Percentiles rank a stretch among this genome's conserved stretches.
These are phyloP conservation scores for Nestor notabilis DNA, from an alignment of 2,113 vertebrate genomes.

Conservation along the genomic window DNA sequence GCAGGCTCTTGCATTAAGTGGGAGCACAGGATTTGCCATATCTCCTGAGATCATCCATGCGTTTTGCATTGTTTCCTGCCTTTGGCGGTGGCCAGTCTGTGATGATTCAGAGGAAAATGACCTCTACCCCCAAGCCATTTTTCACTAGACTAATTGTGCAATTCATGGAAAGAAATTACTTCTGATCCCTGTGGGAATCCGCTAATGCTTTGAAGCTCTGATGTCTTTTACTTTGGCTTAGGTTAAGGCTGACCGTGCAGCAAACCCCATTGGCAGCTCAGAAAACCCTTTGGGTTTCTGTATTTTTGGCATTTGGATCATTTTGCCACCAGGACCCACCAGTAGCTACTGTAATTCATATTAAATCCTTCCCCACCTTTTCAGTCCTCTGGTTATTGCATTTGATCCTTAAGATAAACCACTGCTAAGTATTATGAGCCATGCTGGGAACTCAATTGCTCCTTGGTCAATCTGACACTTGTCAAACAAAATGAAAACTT, in stretches of 20 bases:
- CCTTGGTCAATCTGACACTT: neutral
- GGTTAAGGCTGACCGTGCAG: neutral
- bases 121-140: neutral
- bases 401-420: conserved; percentile 11
- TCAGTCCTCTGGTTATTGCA: neutral
- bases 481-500: neutral
- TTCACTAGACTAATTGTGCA: conserved; percentile 19
- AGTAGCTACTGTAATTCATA: neutral
- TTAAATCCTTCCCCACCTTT: neutral
- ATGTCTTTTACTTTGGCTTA: neutral
- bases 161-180: neutral
- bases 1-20: neutral
- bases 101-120: neutral
- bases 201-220: neutral
- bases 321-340: neutral
- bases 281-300: neutral
- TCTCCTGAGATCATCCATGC: neutral
- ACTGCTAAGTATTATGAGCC: neutral
- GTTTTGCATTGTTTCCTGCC: neutral
- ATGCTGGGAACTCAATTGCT: neutral
- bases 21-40: neutral
- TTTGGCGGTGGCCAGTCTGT: neutral
- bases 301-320: neutral
- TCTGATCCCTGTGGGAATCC: neutral
- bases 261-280: neutral